phyloP scores from a whole-genome alignment of 2,797 vertebrate species.

The Anabacerthia variegaticeps region DNA sequence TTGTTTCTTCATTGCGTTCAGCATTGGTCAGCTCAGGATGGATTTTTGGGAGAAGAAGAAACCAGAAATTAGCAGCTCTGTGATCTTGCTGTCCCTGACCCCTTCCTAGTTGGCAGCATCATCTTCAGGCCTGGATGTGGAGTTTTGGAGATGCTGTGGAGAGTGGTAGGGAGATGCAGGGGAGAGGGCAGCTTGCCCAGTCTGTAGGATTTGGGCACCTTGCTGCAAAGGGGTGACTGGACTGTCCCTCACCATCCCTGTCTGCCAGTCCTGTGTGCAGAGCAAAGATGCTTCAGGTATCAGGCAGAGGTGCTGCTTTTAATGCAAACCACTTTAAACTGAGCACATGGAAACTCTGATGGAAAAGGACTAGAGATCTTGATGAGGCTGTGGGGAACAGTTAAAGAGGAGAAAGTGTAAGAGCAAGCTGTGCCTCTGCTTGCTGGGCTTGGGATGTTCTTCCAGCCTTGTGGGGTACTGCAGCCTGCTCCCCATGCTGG shows the following conservation, averaged over 20 bases:
- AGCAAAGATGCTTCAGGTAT: not conserved
- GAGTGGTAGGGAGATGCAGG: not conserved
- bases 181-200: rapidly evolving
- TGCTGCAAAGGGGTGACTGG: not conserved
- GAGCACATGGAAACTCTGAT: not conserved
- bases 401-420: not conserved
- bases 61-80: not conserved
- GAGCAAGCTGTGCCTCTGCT: not conserved
- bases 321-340: not conserved
- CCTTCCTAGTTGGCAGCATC: not conserved
- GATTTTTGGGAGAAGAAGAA: not conserved
- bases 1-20: not conserved
- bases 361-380: not conserved
- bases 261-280: not conserved
- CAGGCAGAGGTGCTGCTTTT: not conserved
- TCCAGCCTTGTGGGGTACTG: rapidly evolving
- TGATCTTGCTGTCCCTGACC: not conserved
- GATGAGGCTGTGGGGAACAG: rapidly evolving
- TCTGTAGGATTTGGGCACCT: not conserved
- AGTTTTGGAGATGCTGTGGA: not conserved
- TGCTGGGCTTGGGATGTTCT: not conserved
- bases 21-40: not conserved
- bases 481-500: rapidly evolving
- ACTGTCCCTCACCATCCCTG: not conserved
- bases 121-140: not conserved